phyloP scores from a whole-genome alignment of 2,797 vertebrate species.

The Hyperoplus immaculatus region DNA sequence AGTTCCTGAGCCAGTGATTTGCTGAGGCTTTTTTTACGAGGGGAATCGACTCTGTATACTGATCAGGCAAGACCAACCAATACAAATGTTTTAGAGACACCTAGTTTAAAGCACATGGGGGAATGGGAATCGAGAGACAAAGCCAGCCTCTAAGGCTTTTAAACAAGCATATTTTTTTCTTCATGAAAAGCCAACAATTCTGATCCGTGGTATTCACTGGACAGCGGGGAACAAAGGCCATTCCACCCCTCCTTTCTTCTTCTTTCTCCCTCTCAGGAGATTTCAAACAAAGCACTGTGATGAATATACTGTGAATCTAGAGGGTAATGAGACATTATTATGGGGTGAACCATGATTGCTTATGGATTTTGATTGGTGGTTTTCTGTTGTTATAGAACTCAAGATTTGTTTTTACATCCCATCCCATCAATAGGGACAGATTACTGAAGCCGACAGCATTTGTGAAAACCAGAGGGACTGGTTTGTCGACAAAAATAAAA shows the following conservation, averaged over 20 bases:
- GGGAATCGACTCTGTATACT: background rate
- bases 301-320: constrained; percentile 20
- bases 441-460: background rate
- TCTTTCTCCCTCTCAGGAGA: background rate
- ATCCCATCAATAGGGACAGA: constrained; percentile 4
- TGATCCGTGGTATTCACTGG: background rate
- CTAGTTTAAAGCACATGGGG: background rate
- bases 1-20: background rate
- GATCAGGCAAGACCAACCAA: background rate
- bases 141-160: background rate
- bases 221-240: background rate
- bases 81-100: background rate
- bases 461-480: too few species aligned
- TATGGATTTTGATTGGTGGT: constrained; percentile 15
- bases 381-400: constrained; percentile 10
- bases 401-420: background rate
- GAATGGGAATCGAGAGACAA: background rate
- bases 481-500: background rate
- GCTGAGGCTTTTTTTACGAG: background rate
- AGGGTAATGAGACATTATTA: constrained; percentile 26
- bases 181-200: background rate
- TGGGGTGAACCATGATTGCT: constrained; percentile 10
- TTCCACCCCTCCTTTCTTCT: background rate
- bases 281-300: constrained; percentile 33
- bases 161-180: background rate